Evolutionary conservation across 2,888 invertebrate species (phyloP).

Genomic region (Chloromyia formosa): DNA sequence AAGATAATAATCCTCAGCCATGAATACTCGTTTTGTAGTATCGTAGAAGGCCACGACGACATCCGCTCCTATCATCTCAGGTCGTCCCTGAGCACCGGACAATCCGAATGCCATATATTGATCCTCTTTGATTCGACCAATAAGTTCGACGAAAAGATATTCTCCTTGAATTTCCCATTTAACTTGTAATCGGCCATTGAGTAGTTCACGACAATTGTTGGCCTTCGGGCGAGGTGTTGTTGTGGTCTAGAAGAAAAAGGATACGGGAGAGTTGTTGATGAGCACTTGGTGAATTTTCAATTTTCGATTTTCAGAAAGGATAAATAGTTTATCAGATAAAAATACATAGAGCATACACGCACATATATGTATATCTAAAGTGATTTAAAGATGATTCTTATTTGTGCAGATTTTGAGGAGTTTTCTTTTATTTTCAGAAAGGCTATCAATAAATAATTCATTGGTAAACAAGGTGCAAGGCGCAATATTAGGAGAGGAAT

Average conservation of each 20-base stretch:
- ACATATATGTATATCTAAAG: too few species aligned
- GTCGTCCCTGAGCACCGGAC: constrained; percentile 77
- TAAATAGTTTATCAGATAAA: too few species aligned
- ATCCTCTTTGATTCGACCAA: constrained; percentile 80
- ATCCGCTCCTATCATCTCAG: constrained; percentile 84
- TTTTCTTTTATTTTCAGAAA: too few species aligned
- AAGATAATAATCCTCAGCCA: constrained; percentile 86
- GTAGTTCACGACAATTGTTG: constrained; percentile 84
- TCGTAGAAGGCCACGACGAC: constrained; percentile 84
- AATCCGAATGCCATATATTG: constrained; percentile 91
- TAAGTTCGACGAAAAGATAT: constrained; percentile 78
- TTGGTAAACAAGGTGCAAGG: too few species aligned
- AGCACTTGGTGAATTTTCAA: background rate
- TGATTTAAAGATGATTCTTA: too few species aligned
- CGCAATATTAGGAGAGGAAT: too few species aligned
- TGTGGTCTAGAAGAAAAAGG: constrained; percentile 74
- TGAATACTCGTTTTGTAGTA: constrained; percentile 68
- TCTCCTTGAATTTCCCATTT: constrained; percentile 85
- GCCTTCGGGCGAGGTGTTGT: constrained; percentile 74
- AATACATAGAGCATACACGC: too few species aligned
- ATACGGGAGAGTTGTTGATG: constrained; percentile 41
- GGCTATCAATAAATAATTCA: too few species aligned
- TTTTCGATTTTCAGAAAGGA: too few species aligned
- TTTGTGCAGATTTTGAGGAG: too few species aligned
- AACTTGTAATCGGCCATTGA: constrained; percentile 84